phyloP scores from a whole-genome alignment of 2,888 invertebrate genomes.

The Tenthredo notha region DNA sequence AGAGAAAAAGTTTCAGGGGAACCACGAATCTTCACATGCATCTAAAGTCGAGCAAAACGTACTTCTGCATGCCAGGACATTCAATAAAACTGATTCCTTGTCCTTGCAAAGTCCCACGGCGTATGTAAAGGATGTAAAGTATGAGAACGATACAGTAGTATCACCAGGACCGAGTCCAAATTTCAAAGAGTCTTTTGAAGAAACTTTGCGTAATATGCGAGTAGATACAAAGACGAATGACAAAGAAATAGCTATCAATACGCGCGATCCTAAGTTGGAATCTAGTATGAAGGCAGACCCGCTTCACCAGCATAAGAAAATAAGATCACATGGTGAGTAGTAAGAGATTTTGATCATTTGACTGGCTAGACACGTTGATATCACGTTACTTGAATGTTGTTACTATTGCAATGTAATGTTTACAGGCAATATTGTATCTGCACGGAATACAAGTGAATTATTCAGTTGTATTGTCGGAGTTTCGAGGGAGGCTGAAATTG shows the following conservation, averaged over 20 bases:
- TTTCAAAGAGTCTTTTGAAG: not conserved
- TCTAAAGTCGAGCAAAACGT: not conserved
- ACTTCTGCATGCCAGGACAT: not conserved
- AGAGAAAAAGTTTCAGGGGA: not conserved
- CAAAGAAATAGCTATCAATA: not conserved
- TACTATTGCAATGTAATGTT: not conserved
- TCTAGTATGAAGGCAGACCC: not conserved
- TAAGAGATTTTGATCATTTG: not conserved
- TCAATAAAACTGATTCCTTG: not conserved
- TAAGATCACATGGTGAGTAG: constrained; percentile 11
- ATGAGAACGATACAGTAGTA: constrained; percentile 10
- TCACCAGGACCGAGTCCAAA: constrained; percentile 7
- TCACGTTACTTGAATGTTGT: not conserved
- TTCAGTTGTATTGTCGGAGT: constrained; percentile 72
- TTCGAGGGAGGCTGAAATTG: constrained; percentile 69
- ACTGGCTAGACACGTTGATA: not conserved
- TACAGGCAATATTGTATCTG: constrained; percentile 65
- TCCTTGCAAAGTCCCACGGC: not conserved
- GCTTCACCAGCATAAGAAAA: not conserved
- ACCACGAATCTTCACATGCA: not conserved
- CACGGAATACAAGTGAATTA: constrained; percentile 70
- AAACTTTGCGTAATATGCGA: not conserved
- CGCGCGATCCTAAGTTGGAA: not conserved
- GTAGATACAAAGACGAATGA: not conserved
- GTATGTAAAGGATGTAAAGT: not conserved